Conservation (phyloP, 2,888 invertebrate genomes). For the Polyommatus icarus region DNA sequence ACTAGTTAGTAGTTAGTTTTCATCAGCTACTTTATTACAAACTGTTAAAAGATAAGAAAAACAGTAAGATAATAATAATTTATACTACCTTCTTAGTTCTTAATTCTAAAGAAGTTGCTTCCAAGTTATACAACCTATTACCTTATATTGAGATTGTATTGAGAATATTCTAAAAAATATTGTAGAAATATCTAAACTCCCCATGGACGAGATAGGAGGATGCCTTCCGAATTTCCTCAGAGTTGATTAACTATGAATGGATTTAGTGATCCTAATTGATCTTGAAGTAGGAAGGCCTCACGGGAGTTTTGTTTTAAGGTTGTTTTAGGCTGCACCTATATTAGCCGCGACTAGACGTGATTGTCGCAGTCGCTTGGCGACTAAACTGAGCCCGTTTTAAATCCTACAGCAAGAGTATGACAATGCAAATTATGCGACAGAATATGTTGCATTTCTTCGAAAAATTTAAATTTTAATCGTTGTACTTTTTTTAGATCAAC, state of each 20-base stretch:
- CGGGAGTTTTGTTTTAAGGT: conserved; percentile 42
- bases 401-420: too few relatives aligned
- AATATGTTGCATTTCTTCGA: too few relatives aligned
- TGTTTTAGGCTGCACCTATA: conserved; percentile 37
- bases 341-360: background rate
- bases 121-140: background rate
- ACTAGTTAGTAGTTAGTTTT: too few relatives aligned
- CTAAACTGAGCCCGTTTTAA: background rate
- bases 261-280: conserved; percentile 42
- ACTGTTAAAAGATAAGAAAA: too few relatives aligned
- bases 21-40: too few relatives aligned
- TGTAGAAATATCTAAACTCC: background rate
- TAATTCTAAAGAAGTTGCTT: background rate
- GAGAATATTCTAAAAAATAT: background rate
- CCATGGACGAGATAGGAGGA: background rate
- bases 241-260: conserved; percentile 35
- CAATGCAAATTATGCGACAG: too few relatives aligned
- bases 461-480: too few relatives aligned
- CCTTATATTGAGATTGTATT: background rate
- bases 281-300: conserved; percentile 38
- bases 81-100: background rate
- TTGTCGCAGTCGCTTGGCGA: background rate
- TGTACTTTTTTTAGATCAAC: too few relatives aligned
- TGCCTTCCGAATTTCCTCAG: conserved; percentile 20
- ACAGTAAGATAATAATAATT: too few relatives aligned